A percentile compares a stretch with the other conserved stretches of the same genome.
Evolutionary conservation across 2,888 invertebrate genomes (phyloP).

Genomic region (Melieria omissa): DNA sequence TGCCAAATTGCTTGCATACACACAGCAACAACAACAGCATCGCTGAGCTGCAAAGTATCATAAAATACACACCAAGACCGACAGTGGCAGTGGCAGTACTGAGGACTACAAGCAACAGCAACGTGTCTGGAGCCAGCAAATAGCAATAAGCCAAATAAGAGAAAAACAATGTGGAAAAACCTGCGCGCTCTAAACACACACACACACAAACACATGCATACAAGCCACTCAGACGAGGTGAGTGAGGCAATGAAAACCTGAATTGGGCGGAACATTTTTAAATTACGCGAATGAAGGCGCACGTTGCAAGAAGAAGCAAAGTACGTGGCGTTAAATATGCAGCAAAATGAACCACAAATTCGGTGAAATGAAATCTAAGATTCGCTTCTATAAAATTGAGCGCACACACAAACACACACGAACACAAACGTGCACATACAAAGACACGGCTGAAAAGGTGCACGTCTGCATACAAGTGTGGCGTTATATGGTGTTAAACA

Average conservation of each 20-base stretch:
- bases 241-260: not conserved
- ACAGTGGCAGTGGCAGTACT: too few species aligned
- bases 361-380: constrained; percentile 26
- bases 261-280: too few species aligned
- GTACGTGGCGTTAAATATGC: constrained; percentile 23
- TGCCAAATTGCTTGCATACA: too few species aligned
- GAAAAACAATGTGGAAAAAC: too few species aligned
- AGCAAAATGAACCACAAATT: constrained; percentile 27
- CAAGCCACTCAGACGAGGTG: not conserved
- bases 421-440: not conserved
- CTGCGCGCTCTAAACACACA: not conserved
- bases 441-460: not conserved
- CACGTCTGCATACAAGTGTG: not conserved
- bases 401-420: not conserved
- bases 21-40: not conserved
- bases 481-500: not conserved
- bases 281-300: not conserved
- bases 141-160: too few species aligned
- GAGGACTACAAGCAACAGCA: too few species aligned
- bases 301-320: constrained; percentile 2
- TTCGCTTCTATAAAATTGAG: constrained; percentile 17
- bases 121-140: too few species aligned
- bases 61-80: not conserved
- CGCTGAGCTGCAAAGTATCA: constrained; percentile 11
- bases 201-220: not conserved